Base-by-base conservation (phyloP, 2,888 invertebrate species). In the Lithophane socia region DNA sequence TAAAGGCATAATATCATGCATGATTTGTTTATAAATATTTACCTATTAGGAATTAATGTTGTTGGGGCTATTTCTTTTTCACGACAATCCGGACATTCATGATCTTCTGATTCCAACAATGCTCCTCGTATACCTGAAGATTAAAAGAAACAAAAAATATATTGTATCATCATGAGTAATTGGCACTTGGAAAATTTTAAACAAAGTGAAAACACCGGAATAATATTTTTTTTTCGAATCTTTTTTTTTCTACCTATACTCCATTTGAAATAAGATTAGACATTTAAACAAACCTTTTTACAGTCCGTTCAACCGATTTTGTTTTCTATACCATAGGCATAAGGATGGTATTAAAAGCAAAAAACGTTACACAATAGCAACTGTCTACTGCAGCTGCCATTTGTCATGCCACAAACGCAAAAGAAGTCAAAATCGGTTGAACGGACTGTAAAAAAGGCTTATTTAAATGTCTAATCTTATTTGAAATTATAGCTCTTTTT, bases 31-130 rank as follows among this genome's bases (percentile, higher is more conserved):
- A 13, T 9, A 56, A 67, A 58, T 47, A 65, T 21, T 68, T 91
- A 96, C 96, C 96, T 97, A 93, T 99, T 99, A 4, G 99, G 99
- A 88, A 99, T 99, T 63, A 99, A 97, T 2, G 98, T 99, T 68
- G 98, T 99, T 0, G 99, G 99, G 0, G 99, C 98, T 66, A 99
- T 98, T 90, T 99, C 99, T 89, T 98, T 98, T 92, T 99, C 99
- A 77, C 98, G 98, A 92, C 99, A 99, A 90, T 99, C 98, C 0
- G 99, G 99, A 94, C 99, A 99, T 92, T 99, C 98, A 90, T 99
- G 99, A 82, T 99, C 99, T 91, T 99, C 99, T 0, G 99, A 99
- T 92, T 99, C 99, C 75, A 99, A 93, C 68, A 99, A 96, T 66
- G 98, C 98, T 80, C 98, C 98, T 84, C 99, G 97, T 79, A 99